A percentile compares a stretch with the other conserved stretches of the same genome.
These are phyloP conservation scores for Chironomus riparius DNA, from an alignment of 2,888 invertebrate species.

Conservation along the genomic window DNA sequence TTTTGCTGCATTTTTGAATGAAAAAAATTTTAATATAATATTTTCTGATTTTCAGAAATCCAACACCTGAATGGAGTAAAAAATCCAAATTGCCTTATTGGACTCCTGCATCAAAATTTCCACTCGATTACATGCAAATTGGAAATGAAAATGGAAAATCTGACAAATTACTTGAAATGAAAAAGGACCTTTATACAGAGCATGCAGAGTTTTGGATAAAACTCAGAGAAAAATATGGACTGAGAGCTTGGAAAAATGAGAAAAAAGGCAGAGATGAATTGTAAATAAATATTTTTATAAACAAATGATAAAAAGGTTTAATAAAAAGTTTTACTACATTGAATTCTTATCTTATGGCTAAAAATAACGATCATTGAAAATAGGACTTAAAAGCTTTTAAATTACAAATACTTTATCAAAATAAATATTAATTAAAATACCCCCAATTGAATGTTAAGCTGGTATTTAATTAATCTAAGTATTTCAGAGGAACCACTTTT, in stretches of 20 bases:
- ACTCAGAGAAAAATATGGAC: conserved; percentile 33
- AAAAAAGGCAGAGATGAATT: neutral
- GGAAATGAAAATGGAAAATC: conserved; percentile 49
- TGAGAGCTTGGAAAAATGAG: neutral
- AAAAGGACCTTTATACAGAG: conserved; percentile 32
- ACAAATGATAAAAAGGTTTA: too few relatives aligned
- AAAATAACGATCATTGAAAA: too few relatives aligned
- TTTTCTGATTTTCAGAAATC: conserved; percentile 38
- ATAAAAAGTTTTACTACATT: neutral
- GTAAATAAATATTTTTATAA: neutral
- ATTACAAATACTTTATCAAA: too few relatives aligned
- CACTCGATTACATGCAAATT: conserved; percentile 40
- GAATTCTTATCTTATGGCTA: neutral
- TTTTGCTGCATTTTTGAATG: too few relatives aligned
- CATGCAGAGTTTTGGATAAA: conserved; percentile 56
- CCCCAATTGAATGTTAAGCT: too few relatives aligned
- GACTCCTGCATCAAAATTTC: conserved; percentile 45
- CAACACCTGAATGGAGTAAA: conserved; percentile 45
- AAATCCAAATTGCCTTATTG: conserved; percentile 46
- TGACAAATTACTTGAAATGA: conserved; percentile 46
- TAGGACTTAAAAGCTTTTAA: too few relatives aligned
- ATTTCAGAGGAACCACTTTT: too few relatives aligned
- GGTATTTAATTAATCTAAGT: too few relatives aligned
- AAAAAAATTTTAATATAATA: conserved; percentile 47
- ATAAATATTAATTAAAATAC: too few relatives aligned